phyloP scores from a whole-genome alignment of 2,888 invertebrate species.

The Eremobia ochroleuca region DNA sequence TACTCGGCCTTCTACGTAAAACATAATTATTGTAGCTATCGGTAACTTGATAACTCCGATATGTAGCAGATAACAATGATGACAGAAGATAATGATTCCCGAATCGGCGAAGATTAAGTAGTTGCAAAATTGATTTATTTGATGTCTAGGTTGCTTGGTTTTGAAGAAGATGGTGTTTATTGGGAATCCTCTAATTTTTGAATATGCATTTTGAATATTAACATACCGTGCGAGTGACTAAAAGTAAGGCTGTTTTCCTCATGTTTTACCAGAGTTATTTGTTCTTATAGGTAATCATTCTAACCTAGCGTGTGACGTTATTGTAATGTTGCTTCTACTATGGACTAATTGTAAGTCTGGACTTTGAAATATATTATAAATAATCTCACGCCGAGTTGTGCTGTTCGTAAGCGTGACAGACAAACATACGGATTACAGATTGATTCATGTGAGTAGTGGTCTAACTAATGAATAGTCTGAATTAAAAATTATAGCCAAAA shows the following conservation, averaged over 20 bases:
- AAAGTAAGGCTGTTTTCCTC: neutral
- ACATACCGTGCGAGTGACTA: neutral
- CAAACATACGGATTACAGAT: neutral
- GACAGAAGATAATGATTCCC: slow-evolving; percentile 56
- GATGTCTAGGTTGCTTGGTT: slow-evolving; percentile 5
- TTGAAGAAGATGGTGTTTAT: neutral
- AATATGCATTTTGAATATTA: neutral
- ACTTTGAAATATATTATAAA: too few species aligned
- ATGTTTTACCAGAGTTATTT: neutral
- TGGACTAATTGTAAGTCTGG: too few species aligned
- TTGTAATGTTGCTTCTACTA: too few species aligned
- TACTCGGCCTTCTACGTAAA: slow-evolving; percentile 30
- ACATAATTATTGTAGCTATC: slow-evolving; percentile 54
- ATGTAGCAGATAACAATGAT: slow-evolving; percentile 61
- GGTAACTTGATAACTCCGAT: slow-evolving; percentile 61
- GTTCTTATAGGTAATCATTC: neutral
- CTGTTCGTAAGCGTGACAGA: neutral
- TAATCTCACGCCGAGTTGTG: neutral
- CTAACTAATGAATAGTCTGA: neutral
- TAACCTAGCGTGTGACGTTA: neutral
- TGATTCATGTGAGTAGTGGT: neutral
- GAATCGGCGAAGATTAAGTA: slow-evolving; percentile 43
- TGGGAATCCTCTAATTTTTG: neutral
- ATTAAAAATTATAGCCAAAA: neutral
- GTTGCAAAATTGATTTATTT: slow-evolving; percentile 40